Conservation (phyloP, 2,888 invertebrate genomes). For the Sepioteuthis lessoniana region DNA sequence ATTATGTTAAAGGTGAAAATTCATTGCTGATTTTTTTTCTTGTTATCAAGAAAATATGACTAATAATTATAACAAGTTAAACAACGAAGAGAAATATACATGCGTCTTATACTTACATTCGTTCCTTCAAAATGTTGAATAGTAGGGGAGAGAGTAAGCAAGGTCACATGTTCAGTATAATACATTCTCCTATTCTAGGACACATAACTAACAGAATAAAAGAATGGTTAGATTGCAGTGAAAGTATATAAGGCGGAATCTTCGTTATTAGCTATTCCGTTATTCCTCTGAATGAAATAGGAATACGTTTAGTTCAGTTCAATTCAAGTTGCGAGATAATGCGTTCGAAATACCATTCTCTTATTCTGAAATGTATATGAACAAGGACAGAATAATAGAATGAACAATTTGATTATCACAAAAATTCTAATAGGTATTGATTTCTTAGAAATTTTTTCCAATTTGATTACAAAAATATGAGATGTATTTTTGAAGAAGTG, state of each 20-base stretch:
- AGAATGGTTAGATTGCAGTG: neutral
- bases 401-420: neutral
- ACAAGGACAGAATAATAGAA: neutral
- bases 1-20: neutral
- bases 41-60: neutral
- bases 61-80: no score
- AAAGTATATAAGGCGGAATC: neutral
- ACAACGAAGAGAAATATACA: neutral
- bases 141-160: neutral
- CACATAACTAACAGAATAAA: neutral
- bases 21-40: neutral
- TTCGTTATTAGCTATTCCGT: neutral
- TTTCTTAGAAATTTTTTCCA: no score
- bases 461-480: no score
- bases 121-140: neutral
- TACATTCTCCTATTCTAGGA: conserved; percentile 40
- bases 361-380: neutral
- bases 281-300: neutral
- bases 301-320: neutral
- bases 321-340: neutral
- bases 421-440: neutral
- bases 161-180: conserved; percentile 47
- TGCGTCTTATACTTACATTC: conserved; percentile 45
- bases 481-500: no score
- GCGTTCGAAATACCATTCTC: neutral